Conservation (phyloP, 2,888 invertebrate species). For the Drosophila phalerata region DNA sequence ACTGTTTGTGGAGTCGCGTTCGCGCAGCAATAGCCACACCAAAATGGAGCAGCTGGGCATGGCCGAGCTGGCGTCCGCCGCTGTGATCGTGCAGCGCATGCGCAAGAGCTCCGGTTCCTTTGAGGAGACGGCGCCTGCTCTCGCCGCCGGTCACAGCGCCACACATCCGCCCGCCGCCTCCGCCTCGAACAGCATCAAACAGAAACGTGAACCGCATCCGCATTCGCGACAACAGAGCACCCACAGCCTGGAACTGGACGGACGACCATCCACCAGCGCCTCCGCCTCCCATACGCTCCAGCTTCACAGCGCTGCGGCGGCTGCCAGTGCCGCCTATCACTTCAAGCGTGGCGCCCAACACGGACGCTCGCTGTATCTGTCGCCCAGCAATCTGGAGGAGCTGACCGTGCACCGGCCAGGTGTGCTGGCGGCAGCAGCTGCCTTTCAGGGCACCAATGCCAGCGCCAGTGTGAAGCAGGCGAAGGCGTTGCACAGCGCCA, state of each 20-base stretch:
- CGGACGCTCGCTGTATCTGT: slow-evolving; percentile 85
- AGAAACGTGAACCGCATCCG: slow-evolving; percentile 79
- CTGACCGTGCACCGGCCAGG: slow-evolving; percentile 84
- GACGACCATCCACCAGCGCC: slow-evolving; percentile 82
- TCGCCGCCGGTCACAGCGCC: slow-evolving; percentile 66
- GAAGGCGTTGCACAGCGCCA: slow-evolving; percentile 85
- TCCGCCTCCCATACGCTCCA: slow-evolving; percentile 77
- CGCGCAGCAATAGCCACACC: slow-evolving; percentile 85
- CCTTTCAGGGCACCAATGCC: slow-evolving; percentile 85
- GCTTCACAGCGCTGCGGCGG: slow-evolving; percentile 82
- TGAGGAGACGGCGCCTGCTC: slow-evolving; percentile 74
- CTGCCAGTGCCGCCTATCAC: slow-evolving; percentile 82
- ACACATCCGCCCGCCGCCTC: slow-evolving; percentile 73
- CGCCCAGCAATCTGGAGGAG: slow-evolving; percentile 85
- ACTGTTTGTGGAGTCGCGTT: slow-evolving; percentile 83
- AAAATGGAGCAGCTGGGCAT: slow-evolving; percentile 84
- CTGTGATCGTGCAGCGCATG: slow-evolving; percentile 70
- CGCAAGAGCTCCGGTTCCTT: slow-evolving; percentile 83
- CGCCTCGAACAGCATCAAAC: slow-evolving; percentile 81
- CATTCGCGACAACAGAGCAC: slow-evolving; percentile 85
- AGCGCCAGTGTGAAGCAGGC: slow-evolving; percentile 84
- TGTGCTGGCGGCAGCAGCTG: slow-evolving; percentile 83
- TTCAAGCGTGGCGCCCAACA: slow-evolving; percentile 85
- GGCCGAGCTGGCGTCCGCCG: slow-evolving; percentile 71
- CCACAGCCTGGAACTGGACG: slow-evolving; percentile 84